These are phyloP conservation scores for Larimichthys polyactis DNA, from an alignment of 2,113 vertebrate species.

Conservation along the genomic window DNA sequence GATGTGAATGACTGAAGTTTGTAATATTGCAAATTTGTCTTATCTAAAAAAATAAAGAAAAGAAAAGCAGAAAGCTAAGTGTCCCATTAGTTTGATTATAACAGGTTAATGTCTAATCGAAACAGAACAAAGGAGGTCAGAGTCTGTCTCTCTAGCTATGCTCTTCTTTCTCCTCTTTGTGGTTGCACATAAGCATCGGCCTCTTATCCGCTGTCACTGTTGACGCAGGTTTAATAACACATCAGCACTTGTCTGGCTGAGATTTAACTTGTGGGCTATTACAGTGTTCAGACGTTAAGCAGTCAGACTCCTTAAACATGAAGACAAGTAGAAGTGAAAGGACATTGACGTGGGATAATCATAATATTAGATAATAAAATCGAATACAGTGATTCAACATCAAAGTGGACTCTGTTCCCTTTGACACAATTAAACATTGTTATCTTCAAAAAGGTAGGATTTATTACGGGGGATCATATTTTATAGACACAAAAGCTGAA, in stretches of 20 bases:
- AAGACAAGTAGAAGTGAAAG: too few relatives aligned
- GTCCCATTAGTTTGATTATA: constrained; percentile 2
- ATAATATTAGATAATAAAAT: background rate
- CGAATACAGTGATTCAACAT: background rate
- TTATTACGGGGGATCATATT: background rate
- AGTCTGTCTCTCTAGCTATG: background rate
- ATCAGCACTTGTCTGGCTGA: background rate
- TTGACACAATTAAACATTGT: background rate
- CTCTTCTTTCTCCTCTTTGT: constrained; percentile 7
- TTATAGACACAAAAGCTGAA: background rate
- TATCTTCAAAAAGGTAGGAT: background rate
- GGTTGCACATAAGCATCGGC: constrained; percentile 5
- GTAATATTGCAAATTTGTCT: background rate
- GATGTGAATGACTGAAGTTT: background rate
- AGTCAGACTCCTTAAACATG: background rate
- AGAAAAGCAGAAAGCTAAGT: background rate
- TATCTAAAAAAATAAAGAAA: background rate
- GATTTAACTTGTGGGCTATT: background rate
- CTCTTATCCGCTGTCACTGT: constrained; percentile 7
- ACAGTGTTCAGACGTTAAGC: background rate
- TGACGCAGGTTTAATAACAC: background rate
- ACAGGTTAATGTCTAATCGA: constrained; percentile 41
- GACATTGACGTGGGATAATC: too few relatives aligned
- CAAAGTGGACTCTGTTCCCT: background rate
- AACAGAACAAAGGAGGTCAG: constrained; percentile 7